Conservation (phyloP, 2,113 vertebrate species). For the Picathartes gymnocephalus region DNA sequence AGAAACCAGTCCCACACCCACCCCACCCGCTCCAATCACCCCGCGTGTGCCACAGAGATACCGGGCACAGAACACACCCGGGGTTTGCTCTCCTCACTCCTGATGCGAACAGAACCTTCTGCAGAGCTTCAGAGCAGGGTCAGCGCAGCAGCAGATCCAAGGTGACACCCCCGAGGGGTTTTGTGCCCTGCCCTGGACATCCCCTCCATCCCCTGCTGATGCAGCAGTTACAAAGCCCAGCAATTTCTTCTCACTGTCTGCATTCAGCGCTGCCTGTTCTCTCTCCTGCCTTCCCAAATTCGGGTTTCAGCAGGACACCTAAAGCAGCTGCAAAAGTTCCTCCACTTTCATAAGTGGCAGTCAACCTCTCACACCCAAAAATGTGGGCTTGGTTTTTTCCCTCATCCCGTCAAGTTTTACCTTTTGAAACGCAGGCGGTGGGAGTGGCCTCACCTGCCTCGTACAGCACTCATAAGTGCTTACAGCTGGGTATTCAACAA, state of each 20-base stretch:
- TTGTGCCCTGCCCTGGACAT: background rate
- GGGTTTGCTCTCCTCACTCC: fast-evolving
- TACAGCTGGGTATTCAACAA: background rate
- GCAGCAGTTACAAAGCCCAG: background rate
- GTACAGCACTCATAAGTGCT: background rate
- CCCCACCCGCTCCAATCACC: fast-evolving
- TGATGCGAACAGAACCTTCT: fast-evolving
- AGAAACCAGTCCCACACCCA: fast-evolving
- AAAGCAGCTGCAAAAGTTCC: background rate
- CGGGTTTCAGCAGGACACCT: background rate
- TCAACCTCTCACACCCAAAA: background rate
- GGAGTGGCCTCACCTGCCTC: background rate
- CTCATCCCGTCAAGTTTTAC: background rate
- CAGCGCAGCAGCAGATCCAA: fast-evolving
- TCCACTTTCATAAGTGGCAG: background rate
- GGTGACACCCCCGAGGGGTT: background rate
- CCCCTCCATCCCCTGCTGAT: background rate
- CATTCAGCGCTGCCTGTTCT: background rate
- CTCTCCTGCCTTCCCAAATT: background rate
- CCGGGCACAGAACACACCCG: fast-evolving
- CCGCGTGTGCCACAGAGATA: fast-evolving
- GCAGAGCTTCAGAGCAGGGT: fast-evolving
- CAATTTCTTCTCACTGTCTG: background rate
- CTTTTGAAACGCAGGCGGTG: background rate
- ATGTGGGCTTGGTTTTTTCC: fast-evolving